phyloP scores from a whole-genome alignment of 2,113 vertebrate species.

The Nothocercus nigrocapillus region DNA sequence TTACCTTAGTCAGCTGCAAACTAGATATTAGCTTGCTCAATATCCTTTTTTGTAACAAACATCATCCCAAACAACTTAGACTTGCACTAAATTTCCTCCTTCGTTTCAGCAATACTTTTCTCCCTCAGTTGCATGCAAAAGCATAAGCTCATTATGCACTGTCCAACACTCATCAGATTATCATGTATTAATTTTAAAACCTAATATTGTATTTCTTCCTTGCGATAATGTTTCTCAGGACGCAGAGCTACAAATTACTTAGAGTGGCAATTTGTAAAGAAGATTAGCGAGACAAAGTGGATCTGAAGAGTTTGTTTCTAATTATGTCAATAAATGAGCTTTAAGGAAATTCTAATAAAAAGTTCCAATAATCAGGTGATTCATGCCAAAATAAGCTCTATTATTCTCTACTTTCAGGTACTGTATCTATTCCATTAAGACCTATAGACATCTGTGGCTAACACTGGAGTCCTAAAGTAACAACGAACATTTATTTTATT shows the following conservation, averaged over 20 bases:
- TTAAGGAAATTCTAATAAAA: conserved; percentile 69
- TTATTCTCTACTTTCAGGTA: conserved; percentile 51
- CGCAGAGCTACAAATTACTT: conserved; percentile 60
- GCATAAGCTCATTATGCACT: conserved; percentile 67
- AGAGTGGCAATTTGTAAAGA: conserved; percentile 76
- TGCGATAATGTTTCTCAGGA: conserved; percentile 71
- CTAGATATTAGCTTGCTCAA: not conserved
- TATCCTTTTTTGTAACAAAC: not conserved
- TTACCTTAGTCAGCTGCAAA: not conserved
- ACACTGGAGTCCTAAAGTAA: conserved; percentile 10
- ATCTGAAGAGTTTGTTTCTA: conserved; percentile 77
- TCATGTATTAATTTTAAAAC: conserved; percentile 70
- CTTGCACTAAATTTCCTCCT: conserved; percentile 1
- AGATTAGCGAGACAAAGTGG: conserved; percentile 73
- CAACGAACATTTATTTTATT: conserved; percentile 35
- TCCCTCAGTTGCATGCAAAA: not conserved
- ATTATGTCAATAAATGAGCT: conserved; percentile 77
- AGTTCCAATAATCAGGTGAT: conserved; percentile 70
- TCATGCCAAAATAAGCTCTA: conserved; percentile 43
- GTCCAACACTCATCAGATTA: conserved; percentile 70
- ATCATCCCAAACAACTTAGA: conserved; percentile 31
- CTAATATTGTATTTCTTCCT: conserved; percentile 62
- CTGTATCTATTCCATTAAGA: conserved; percentile 47
- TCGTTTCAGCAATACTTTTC: conserved; percentile 50
- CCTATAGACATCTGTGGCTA: conserved; percentile 18